phyloP scores from a whole-genome alignment of 2,797 vertebrate genomes.

The Cygnus olor region DNA sequence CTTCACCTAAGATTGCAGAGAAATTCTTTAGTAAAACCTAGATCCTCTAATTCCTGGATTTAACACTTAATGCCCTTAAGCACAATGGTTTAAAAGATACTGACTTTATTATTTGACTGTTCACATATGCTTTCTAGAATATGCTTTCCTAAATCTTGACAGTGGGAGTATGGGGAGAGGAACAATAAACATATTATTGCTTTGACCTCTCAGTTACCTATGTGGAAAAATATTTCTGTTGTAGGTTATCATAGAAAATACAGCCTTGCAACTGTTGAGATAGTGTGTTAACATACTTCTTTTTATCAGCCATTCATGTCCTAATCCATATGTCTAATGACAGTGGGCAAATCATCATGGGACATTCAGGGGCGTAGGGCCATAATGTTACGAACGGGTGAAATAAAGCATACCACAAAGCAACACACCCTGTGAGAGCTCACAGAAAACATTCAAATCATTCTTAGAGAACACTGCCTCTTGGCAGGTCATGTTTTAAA shows the following conservation, averaged over 20 bases:
- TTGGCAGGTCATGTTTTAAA: not conserved
- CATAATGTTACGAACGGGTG: not conserved
- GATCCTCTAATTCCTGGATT: not conserved
- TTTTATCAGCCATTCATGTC: not conserved
- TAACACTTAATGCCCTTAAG: not conserved
- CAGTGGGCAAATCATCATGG: not conserved
- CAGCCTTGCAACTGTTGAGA: not conserved
- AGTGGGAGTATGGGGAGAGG: fast-evolving
- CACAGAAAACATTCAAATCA: not conserved
- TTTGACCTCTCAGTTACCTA: not conserved
- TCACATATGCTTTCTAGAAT: not conserved
- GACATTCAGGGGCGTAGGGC: not conserved
- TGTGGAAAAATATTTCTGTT: not conserved
- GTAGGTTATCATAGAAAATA: not conserved
- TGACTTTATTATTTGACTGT: not conserved
- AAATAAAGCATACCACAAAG: not conserved
- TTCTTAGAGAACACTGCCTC: not conserved
- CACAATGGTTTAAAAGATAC: not conserved
- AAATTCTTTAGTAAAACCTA: not conserved
- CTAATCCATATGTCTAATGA: not conserved
- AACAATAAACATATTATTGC: not conserved
- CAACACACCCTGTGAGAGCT: not conserved
- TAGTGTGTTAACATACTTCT: fast-evolving
- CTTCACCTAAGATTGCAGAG: not conserved
- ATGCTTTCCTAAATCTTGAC: not conserved